Conservation (phyloP, 2,797 vertebrate species). For the Anas bernieri region DNA sequence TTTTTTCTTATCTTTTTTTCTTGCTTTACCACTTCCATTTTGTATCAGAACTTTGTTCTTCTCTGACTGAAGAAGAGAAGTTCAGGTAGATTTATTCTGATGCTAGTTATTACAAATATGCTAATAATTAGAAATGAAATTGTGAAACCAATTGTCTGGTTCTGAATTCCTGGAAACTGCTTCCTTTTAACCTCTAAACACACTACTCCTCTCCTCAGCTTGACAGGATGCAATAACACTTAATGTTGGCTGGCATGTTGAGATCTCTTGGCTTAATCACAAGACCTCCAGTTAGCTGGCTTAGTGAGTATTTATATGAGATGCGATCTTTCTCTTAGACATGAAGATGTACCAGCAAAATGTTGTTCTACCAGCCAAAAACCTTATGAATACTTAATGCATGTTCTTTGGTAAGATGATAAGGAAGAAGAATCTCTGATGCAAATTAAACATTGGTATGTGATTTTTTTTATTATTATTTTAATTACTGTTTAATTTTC, state of each 20-base stretch:
- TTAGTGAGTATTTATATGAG: not conserved
- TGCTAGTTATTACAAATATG: not conserved
- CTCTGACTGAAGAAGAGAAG: not conserved
- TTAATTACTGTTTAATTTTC: not conserved
- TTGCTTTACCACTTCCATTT: not conserved
- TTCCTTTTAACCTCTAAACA: not conserved
- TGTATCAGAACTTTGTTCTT: not conserved
- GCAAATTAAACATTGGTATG: not conserved
- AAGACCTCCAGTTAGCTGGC: not conserved
- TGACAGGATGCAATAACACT: not conserved
- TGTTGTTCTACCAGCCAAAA: not conserved
- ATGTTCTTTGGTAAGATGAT: not conserved
- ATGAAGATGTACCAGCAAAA: not conserved
- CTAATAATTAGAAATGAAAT: not conserved
- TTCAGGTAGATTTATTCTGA: not conserved
- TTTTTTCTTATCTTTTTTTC: not conserved
- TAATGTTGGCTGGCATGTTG: not conserved
- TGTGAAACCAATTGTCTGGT: not conserved
- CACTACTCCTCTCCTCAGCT: not conserved
- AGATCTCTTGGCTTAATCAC: not conserved
- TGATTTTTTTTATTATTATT: not conserved
- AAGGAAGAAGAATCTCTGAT: not conserved
- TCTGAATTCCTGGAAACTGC: not conserved
- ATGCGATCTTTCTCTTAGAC: not conserved
- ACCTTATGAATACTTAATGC: not conserved